Base-by-base conservation (phyloP, 2,797 vertebrate species). In the Eupleurogrammus muticus region DNA sequence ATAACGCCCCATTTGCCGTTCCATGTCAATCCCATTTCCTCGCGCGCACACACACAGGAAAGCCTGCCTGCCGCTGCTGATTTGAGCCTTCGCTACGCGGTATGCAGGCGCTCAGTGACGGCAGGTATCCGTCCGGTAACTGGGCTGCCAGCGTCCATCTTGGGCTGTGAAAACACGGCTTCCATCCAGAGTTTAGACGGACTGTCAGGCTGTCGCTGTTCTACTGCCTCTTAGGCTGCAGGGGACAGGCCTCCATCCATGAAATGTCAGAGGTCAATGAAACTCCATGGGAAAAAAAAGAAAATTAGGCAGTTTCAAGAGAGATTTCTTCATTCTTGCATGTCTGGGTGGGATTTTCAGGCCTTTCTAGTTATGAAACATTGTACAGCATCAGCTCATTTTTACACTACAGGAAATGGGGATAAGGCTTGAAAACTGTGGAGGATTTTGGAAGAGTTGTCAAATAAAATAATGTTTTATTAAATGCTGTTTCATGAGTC, bases 181-280 rank as follows among this genome's bases (percentile, higher is more conserved):
- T 81, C 74, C 79, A 74, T 34, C 71, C 63, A 80, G 66, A 84
- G 89, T 92, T 92, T 92, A 92, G 82, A 92, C 83, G 66, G 83
- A 81, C 89, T 90, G 91, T 91, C 91, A 92, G 90, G 70, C 86
- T 90, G 91, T 92, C 90, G 87, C 78, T 81, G 81, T 6, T 28
- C 28, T 28, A 50, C 83, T 72, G 80, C 70, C 71, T 84, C 73
- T 80, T 87, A 79, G 66, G 67, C 80, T 87, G 84, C 69, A 79
- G 82, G 84, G 70, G 74, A 70, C 70, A 12, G 20, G 79, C 63
- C 61, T 71, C 62, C 6, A 47, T 83, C n/a, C 86, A 88, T 49
- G 79, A 86, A 83, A 85, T 44, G 85, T 49, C 80, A 90, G 84
- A 88, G 81, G 86, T 89, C 85, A 87, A 72, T 73, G 65, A 63